A percentile compares a stretch with the other conserved stretches of the same genome.
phyloP scores from a whole-genome alignment of 2,888 invertebrate species.

The Adineta ricciae region DNA sequence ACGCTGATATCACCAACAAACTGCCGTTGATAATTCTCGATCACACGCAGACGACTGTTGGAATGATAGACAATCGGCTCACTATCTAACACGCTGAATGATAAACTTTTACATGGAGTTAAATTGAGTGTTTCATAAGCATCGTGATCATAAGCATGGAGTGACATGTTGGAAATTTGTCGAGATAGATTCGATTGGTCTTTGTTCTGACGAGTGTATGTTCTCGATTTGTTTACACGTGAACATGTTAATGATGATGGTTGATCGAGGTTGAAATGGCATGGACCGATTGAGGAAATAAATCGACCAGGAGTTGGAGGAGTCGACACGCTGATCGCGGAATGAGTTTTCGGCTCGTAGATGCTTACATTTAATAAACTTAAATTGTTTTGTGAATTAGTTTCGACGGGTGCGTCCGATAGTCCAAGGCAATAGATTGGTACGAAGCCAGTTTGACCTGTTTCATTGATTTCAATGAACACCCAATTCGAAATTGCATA shows the following conservation, averaged over 20 bases:
- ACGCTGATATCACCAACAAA: slow-evolving; percentile 18
- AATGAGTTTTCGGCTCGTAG: neutral
- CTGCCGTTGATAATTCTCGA: neutral
- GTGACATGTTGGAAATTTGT: slow-evolving; percentile 1
- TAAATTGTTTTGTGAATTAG: neutral
- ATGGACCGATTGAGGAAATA: neutral
- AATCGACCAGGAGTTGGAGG: neutral
- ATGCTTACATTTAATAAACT: slow-evolving; percentile 20
- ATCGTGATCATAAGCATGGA: neutral
- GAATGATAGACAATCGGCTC: neutral
- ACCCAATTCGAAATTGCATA: neutral
- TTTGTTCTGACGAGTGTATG: neutral
- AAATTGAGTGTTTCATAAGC: neutral
- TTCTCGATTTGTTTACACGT: neutral
- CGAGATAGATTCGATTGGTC: slow-evolving; percentile 20
- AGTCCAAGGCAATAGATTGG: neutral
- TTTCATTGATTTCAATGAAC: neutral
- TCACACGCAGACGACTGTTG: neutral
- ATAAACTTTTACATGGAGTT: slow-evolving; percentile 14
- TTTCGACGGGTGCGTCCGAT: neutral
- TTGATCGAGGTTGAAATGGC: neutral
- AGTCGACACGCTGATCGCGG: neutral
- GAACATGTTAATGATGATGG: neutral
- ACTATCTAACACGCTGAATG: neutral
- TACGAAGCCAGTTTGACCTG: slow-evolving; percentile 1